phyloP scores from a whole-genome alignment of 2,113 vertebrate species.

The Triplophysa siluroides region DNA sequence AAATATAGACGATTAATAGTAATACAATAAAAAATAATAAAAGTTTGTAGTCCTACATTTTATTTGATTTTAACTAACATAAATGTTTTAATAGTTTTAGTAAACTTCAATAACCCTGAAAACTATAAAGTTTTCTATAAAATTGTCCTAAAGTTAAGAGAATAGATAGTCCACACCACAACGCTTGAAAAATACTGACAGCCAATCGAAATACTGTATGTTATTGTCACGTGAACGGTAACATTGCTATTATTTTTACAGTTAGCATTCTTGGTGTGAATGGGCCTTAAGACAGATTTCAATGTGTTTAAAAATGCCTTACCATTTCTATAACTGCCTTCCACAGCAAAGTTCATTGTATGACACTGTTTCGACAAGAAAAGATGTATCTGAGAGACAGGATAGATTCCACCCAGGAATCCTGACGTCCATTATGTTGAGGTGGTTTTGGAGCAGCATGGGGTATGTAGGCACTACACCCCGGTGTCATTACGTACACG shows the following conservation, averaged over 20 bases:
- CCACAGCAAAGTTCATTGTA: slow-evolving; percentile 1
- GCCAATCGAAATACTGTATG: no score
- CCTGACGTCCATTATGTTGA: slow-evolving; percentile 42
- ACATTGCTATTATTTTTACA: not conserved
- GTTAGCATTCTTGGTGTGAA: not conserved
- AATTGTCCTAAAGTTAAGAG: no score
- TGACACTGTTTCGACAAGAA: not conserved
- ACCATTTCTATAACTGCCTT: not conserved
- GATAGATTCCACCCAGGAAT: slow-evolving; percentile 20
- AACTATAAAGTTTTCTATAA: no score
- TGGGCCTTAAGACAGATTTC: not conserved
- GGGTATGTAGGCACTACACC: slow-evolving; percentile 45
- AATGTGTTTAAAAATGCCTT: slow-evolving; percentile 2
- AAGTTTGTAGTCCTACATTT: no score
- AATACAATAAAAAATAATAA: no score
- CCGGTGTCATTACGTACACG: slow-evolving; percentile 56
- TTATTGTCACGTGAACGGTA: no score
- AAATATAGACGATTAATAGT: no score
- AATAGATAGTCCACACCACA: no score
- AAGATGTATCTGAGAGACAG: slow-evolving; percentile 25
- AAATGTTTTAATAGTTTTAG: no score
- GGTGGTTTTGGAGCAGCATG: slow-evolving; percentile 53
- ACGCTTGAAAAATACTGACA: no score
- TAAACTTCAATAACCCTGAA: no score
- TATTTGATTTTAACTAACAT: no score